Conservation (phyloP, 2,113 vertebrate species). For the Alexandromys fortis region DNA sequence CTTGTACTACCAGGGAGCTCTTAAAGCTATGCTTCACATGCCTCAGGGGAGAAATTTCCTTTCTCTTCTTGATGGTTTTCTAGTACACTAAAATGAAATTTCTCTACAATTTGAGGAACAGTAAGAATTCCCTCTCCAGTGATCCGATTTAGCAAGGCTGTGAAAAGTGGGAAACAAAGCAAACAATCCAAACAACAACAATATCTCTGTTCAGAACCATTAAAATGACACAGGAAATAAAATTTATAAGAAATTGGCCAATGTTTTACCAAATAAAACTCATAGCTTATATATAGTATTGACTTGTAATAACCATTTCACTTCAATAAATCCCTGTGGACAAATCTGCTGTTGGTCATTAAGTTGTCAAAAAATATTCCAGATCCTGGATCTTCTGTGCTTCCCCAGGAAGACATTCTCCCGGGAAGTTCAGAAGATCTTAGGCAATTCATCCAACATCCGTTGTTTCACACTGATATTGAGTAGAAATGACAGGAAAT, state of each 20-base stretch:
- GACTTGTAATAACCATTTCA: neutral
- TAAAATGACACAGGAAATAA: neutral
- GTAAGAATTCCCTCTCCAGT: neutral
- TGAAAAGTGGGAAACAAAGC: neutral
- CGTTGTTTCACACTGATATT: neutral
- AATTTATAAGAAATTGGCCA: neutral
- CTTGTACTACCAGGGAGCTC: neutral
- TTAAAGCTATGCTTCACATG: neutral
- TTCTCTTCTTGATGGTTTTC: slow-evolving; percentile 9
- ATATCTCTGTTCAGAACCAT: neutral
- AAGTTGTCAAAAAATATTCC: neutral
- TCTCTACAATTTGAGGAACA: slow-evolving; percentile 5
- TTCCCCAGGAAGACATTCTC: neutral
- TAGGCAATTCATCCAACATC: neutral
- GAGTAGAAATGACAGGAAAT: neutral
- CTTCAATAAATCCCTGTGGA: neutral
- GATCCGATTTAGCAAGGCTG: slow-evolving; percentile 9
- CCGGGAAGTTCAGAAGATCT: neutral
- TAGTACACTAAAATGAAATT: slow-evolving; percentile 38
- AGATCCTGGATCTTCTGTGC: neutral
- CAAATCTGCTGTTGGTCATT: neutral
- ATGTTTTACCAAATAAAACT: neutral
- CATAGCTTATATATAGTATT: neutral
- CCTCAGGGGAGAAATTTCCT: neutral
- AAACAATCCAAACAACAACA: neutral